Evolutionary conservation across 2,888 invertebrate species (phyloP).

Genomic region (Trypoxylon attenuatum): DNA sequence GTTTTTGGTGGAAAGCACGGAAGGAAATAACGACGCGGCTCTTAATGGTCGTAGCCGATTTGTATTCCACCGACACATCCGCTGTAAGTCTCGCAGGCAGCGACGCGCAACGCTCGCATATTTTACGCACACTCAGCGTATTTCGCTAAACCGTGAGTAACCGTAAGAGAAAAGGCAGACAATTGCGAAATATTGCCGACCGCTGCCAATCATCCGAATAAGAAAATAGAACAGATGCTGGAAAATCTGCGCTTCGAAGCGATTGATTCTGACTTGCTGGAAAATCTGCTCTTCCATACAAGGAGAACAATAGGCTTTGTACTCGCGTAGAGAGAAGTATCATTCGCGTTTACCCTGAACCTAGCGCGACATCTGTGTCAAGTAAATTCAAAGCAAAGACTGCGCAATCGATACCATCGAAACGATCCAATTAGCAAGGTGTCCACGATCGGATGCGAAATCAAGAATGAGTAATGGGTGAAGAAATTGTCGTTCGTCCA

Average conservation of each 20-base stretch:
- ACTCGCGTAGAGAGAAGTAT: no score
- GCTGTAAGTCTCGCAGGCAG: neutral
- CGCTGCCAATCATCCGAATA: neutral
- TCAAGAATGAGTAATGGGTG: no score
- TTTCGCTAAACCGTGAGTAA: neutral
- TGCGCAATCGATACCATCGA: slow-evolving; percentile 14
- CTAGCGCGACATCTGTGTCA: no score
- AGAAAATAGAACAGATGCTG: neutral
- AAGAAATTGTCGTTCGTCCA: no score
- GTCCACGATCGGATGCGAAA: no score
- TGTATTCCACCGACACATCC: neutral
- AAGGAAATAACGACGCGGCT: slow-evolving; percentile 12
- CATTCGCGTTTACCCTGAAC: no score
- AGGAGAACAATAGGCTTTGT: no score
- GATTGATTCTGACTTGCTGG: neutral
- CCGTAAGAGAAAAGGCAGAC: neutral
- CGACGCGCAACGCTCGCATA: neutral
- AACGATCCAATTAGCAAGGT: no score
- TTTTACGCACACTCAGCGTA: no score
- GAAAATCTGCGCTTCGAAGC: slow-evolving; percentile 5
- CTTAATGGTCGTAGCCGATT: slow-evolving; percentile 14
- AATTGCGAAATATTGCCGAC: neutral
- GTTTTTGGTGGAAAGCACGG: slow-evolving; percentile 5
- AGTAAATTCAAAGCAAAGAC: no score
- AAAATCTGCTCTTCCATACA: no score